Evolutionary conservation across 2,797 vertebrate genomes (phyloP).

Genomic region (Aphelocoma californica): DNA sequence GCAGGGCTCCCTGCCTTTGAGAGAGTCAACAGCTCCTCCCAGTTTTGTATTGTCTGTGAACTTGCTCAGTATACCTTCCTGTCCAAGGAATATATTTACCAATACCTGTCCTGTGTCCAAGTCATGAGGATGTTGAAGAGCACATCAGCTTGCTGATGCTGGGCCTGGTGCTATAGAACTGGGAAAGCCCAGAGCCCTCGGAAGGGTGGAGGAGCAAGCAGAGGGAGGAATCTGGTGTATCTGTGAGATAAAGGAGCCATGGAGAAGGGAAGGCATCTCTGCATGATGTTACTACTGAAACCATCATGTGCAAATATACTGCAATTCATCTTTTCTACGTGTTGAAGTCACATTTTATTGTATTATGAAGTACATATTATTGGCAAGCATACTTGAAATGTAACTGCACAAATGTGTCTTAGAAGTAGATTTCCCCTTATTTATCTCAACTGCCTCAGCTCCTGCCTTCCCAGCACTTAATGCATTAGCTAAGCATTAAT

Average conservation of each 20-base stretch:
- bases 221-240: not conserved
- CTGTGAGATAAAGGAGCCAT: not conserved
- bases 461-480: not conserved
- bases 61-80: not conserved
- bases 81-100: too few relatives aligned
- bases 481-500: not conserved
- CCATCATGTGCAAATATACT: not conserved
- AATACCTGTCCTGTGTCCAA: not conserved
- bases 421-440: not conserved
- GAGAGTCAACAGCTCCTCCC: not conserved
- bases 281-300: not conserved
- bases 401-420: not conserved
- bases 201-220: not conserved
- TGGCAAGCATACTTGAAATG: not conserved
- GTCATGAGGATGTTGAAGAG: not conserved
- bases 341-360: not conserved
- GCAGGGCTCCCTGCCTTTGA: too few relatives aligned
- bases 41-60: not conserved
- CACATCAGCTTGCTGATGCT: not conserved
- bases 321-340: not conserved
- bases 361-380: not conserved
- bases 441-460: not conserved
- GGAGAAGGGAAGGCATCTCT: not conserved
- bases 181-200: not conserved
- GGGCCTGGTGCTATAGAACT: not conserved